Base-by-base conservation (phyloP, 2,797 vertebrate genomes). In the Psittacula derbiana region DNA sequence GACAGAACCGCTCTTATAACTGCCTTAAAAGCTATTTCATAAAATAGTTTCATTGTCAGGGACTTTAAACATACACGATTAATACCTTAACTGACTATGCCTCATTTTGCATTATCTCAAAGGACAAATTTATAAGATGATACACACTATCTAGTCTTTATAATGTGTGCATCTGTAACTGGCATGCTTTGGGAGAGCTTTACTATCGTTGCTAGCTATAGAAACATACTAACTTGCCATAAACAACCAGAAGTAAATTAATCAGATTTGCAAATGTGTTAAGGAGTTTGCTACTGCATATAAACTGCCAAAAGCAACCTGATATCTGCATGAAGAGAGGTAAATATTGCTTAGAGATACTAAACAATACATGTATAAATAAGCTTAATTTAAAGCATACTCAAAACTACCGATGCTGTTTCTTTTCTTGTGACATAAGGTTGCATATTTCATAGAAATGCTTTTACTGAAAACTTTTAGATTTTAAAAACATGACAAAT, bases 11-110 rank as follows among this genome's bases (percentile, higher is more conserved):
- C 86, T 96, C 90, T 95, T 73, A 30, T 83, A 79, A 95, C 86
- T 76, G 70, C 87, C 92, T 96, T 87, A 91, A 86, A 84, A 87
- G 62, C 95, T 92, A 70, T 94, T 96, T 95, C 86, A 85, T 92
- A 85, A 94, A 92, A 85, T 69, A 91, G 80, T 85, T 89, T 95
- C 91, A 94, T 96, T 96, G 95, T 95, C 85, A 74, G 71, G 75
- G 72, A 80, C 88, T 94, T 97, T 83, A 90, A 80, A 65, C 55
- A 38, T 49, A 73, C 79, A 52, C 12, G 76, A 95, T 92, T 95
- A 92, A 95, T 95, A 93, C 83, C 76, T 95, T 97, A 75, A 74
- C 76, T 81, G 94, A 82, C 70, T 80, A 33, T 91, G 66, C 44
- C 50, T 93, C 83, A 60, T 93, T 94, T 69, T 90, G 47, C 89